Base-by-base conservation (phyloP, 2,797 vertebrate species). In the Mormyrops boulengeri region DNA sequence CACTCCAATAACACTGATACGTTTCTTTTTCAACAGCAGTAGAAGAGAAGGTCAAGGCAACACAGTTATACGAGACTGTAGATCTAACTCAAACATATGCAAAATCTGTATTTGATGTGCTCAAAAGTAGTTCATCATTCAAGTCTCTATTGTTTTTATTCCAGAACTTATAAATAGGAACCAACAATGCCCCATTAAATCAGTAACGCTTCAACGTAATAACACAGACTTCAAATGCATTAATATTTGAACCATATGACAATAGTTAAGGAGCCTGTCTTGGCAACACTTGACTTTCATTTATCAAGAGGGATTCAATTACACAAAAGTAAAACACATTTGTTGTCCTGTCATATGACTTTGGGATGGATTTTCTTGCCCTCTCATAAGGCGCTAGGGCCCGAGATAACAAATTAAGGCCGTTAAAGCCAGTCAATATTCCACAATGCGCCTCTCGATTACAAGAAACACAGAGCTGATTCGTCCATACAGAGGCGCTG, bases 371-470 rank as follows among this genome's bases (percentile, higher is more conserved):
- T 91, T 91, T 91, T 80, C 66, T 88, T 84, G 53, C 77, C 19
- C 41, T 44, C 69, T 89, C 89, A 89, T 73, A 50, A 22, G 50
- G 84, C 47, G 86, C 57, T 88, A 89, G 90, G 90, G 90, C 91
- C 89, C 89, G 87, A 80, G 49, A 62, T 89, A 91, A 92, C 91
- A 90, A 90, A 92, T 91, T 90, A 91, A 88, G 88, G 88, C 91
- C 85, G 90, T 91, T 92, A 91, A 91, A 89, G 55, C 90, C 80
- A 88, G 73, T 93, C 90, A 60, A 91, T 92, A 91, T 90, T 90
- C 89, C 86, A 88, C 89, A 73, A 57, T 88, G 84, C 88, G 85
- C 57, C 89, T 85, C 87, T 89, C 87, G 90, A 91, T 91, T 90
- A 90, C 89, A 88, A 86, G 69, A 77, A 52, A 77, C 87, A 85